Base-by-base conservation (phyloP, 2,888 invertebrate genomes). In the Odontomyia ornata region DNA sequence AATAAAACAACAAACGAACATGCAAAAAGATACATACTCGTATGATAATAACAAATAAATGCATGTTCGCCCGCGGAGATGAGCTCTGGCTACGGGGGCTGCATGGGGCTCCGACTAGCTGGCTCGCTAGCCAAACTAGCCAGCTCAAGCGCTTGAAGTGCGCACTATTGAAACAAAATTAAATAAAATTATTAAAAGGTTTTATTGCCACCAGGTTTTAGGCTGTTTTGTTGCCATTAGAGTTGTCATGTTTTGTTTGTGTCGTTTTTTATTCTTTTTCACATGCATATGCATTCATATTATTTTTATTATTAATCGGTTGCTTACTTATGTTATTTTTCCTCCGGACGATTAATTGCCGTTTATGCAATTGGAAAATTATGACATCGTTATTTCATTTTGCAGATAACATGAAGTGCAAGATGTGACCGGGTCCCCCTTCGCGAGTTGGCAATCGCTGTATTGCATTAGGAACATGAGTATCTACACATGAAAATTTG, bases 111-210 rank as follows among this genome's bases (percentile, higher is more conserved):
- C 36, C 9, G 36, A 36, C 36, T 36, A 36, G 15, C 28, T 62
- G 15, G 25, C 13, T 3, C 27, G 15, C 62, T 64, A n/a, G 64
- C 23, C 47, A 25, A 52, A 52, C 52, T 52, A 23, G 60, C 60
- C 60, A 60, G 21, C 60, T 36, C 3, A 18, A 23, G 21, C 18
- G 60, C 52, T 23, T 60, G 15, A 62, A 30, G 27, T 23, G 69
- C 47, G 47, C 69, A 18, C 30, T 69, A 69, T 69, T 69, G 69
- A 69, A 69, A 69, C 46, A 47, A 73, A 73, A 73, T 73, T 57
- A 73, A 73, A 73, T 60, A 73, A 73, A 73, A 36, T 73, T 52
- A 73, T 73, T 73, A 73, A 73, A 73, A 73, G 73, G 57, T 57
- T 73, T 73, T 73, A 73, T 57, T 15, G 57, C 43, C 36, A 60